Evolutionary conservation across 64 coral and sea anemone species (phyloP).

Genomic region (Actinia equina): DNA sequence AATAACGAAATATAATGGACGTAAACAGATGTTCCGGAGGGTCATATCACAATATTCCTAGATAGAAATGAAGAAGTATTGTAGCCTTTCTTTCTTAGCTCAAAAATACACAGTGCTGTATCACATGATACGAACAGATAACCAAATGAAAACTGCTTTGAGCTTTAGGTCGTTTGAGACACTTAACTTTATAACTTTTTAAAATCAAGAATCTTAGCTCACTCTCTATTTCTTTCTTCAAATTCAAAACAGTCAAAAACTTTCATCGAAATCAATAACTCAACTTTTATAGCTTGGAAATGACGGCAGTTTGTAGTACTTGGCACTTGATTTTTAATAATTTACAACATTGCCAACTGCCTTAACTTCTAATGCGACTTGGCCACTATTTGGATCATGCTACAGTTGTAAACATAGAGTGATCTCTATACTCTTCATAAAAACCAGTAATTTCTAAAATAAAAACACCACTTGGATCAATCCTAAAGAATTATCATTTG

Average conservation of each 20-base stretch:
- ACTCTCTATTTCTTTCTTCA: neutral
- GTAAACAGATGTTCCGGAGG: neutral
- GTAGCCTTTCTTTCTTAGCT: too few species aligned
- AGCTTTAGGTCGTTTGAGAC: neutral
- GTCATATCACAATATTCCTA: neutral
- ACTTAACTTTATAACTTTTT: too few species aligned
- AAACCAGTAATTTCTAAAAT: slow-evolving; percentile 1
- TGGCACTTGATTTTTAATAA: neutral
- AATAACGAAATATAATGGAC: neutral
- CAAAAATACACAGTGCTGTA: too few species aligned
- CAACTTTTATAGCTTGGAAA: neutral
- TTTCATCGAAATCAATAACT: neutral
- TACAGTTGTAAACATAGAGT: neutral
- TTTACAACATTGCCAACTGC: neutral
- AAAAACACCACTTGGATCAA: neutral
- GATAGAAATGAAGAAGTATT: too few species aligned
- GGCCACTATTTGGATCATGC: too few species aligned
- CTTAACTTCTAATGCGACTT: neutral
- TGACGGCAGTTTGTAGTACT: neutral
- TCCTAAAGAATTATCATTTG: neutral
- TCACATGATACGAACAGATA: neutral
- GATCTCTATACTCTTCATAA: neutral
- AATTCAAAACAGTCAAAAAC: neutral
- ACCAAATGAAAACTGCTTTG: neutral
- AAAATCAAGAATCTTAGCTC: too few species aligned